Evolutionary conservation across 1,140 invertebrate species (phyloP), one percentile per base, ranked within the genome.

Genomic region (Magallana angulata): DNA sequence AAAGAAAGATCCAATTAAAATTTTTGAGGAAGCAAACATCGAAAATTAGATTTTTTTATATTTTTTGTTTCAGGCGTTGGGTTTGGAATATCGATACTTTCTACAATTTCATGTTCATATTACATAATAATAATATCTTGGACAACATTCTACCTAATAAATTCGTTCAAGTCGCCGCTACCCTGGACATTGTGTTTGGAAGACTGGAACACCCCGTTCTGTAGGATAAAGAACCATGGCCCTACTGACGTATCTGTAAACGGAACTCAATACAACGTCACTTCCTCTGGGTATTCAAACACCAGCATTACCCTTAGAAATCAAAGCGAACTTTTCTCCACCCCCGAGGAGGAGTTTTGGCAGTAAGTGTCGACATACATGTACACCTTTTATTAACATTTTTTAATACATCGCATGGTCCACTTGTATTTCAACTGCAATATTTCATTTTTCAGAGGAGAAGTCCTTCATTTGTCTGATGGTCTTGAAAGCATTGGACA

Each of bases 161-260:
- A 92, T 36, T 95, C 95, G 81, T 93, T 95, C 85, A 87, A 85
- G 7, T 57, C 81, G 11, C 90, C 93, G 68, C 87, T 96, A 89
- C 95, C 95, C 2, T 96, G 95, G 95, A 92, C 93, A 7, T 89
- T 91, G 36, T 96, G 95, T 90, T 93, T 93, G 87, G 94, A 96
- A 89, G 91, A 91, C 11, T 96, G 95, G 95, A 96, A 96, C 91
- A 95, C 94, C 1, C 18, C 71, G 0, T 84, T 62, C 7, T 91
- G 90, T 98, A 16, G 98, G 98, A 97, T 98, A 98, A 0, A 96
- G 99, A 9, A 99, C 98, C 81, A 24, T 16, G 7, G 68, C 11
- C 36, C 36, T 48, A 12, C 8, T 30, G 8, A 8, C 9, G 24
- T 0, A 9, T 48, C 62, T 18, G 18, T n/a, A 0, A 86, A 90